Evolutionary conservation across 2,113 vertebrate genomes (phyloP), one percentile per base, ranked within the genome.

Genomic region (Sisor rabdophorus): DNA sequence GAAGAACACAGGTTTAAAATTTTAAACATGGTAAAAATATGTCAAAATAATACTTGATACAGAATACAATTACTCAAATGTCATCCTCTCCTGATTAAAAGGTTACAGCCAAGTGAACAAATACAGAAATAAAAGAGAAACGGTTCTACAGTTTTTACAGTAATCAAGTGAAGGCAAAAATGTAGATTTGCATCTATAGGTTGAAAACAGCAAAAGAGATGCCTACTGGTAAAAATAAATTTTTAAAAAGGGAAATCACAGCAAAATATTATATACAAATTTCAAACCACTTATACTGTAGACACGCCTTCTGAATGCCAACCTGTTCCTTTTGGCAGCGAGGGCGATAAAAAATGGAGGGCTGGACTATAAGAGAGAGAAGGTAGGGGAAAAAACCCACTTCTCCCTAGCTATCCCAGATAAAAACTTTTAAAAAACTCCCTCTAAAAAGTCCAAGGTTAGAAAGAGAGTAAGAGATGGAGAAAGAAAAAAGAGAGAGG

Each of bases 341-440:
- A 75, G 55, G 70, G 61, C 52, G 32, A 71, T 60, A 44, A 68
- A 22, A 70, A 84, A 75, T 84, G 53, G 81, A 3, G 77, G 17
- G 80, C 60, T 71, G 59, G 0, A 80, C 61, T 69, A 80, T 74
- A 84, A 59, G 75, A 76, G 61, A 63, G 79, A 81, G 78, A 63
- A 82, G 73, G 28, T 52, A 64, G 58, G 77, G 87, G 87, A 90
- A 90, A 88, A 84, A 83, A 84, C 81, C 77, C 3, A n/a, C 80
- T 64, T 53, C 74, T 52, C 59, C 64, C 47, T 53, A 50, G 76
- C 52, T 73, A 77, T 83, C 56, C 56, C 69, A 70, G 72, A 80
- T 85, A 83, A 84, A 54, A 68, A 77, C 72, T 48, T 79, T 80
- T 56, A 77, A 77, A n/a, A n/a, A n/a, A n/a, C n/a, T 84, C 79